Evolutionary conservation across 2,113 vertebrate species (phyloP).

Genomic region (Eurypyga helias): DNA sequence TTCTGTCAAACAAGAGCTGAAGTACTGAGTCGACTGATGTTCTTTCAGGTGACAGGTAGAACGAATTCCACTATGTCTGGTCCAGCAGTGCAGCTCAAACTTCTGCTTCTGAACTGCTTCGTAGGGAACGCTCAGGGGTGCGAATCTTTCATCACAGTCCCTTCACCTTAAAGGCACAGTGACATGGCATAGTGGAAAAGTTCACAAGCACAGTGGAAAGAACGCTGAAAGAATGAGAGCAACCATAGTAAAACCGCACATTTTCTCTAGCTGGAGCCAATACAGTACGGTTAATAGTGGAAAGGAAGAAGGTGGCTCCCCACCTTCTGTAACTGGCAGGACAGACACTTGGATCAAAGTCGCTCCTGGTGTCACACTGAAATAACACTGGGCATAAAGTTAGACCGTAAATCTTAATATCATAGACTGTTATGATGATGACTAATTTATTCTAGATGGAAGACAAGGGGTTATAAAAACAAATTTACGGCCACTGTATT

Average conservation of each 20-base stretch:
- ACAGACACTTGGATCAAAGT: neutral
- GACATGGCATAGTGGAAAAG: neutral
- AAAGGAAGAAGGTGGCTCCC: neutral
- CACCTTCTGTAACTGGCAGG: neutral
- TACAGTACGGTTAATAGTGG: neutral
- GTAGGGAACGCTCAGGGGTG: neutral
- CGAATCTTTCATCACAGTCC: neutral
- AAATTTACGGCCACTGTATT: conserved; percentile 5
- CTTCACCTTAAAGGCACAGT: conserved; percentile 1
- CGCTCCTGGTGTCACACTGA: neutral
- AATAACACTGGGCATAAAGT: neutral
- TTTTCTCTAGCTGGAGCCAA: neutral
- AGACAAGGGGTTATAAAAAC: conserved; percentile 29
- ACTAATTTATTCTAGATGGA: conserved; percentile 28
- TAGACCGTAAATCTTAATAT: neutral
- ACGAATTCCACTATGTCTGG: neutral
- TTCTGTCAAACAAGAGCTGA: neutral
- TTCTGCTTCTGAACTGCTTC: neutral
- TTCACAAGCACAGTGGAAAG: neutral
- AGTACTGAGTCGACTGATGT: neutral
- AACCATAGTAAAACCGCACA: neutral
- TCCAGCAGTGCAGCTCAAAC: neutral
- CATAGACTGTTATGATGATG: neutral
- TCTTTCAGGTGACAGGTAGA: neutral
- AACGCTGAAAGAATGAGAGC: neutral